Evolutionary conservation across 2,113 vertebrate genomes (phyloP).

Genomic region (Labrus mixtus): DNA sequence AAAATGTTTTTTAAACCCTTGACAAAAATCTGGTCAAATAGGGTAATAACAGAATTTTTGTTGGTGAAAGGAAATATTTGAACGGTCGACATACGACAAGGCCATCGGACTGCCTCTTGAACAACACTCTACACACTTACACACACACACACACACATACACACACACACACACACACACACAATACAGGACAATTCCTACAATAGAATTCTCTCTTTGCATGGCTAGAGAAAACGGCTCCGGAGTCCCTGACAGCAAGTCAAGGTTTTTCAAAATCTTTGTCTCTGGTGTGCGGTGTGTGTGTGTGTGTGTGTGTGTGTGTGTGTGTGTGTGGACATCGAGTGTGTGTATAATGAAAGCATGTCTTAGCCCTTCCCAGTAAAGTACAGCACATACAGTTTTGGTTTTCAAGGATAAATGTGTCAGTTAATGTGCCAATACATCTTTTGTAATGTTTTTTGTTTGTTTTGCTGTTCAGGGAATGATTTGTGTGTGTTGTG

Average conservation of each 20-base stretch:
- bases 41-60: constrained; percentile 27
- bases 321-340: background rate
- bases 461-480: background rate
- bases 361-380: background rate
- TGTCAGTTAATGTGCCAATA: constrained; percentile 4
- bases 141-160: no score
- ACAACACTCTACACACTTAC: constrained; percentile 2
- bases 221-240: constrained; percentile 32
- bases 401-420: background rate
- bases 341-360: constrained; percentile 13
- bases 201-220: constrained; percentile 32
- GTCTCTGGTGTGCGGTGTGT: background rate
- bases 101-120: constrained; percentile 14
- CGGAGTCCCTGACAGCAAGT: constrained; percentile 44
- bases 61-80: constrained; percentile 42
- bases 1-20: no score
- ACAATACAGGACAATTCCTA: constrained; percentile 18
- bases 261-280: constrained; percentile 29
- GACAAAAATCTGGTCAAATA: constrained; percentile 21
- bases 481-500: constrained; percentile 20
- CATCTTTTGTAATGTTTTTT: background rate
- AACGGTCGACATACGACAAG: constrained; percentile 15
- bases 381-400: no score
- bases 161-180: background rate
- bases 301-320: background rate